Conservation (phyloP, 2,888 invertebrate species). For the Thereva unica region DNA sequence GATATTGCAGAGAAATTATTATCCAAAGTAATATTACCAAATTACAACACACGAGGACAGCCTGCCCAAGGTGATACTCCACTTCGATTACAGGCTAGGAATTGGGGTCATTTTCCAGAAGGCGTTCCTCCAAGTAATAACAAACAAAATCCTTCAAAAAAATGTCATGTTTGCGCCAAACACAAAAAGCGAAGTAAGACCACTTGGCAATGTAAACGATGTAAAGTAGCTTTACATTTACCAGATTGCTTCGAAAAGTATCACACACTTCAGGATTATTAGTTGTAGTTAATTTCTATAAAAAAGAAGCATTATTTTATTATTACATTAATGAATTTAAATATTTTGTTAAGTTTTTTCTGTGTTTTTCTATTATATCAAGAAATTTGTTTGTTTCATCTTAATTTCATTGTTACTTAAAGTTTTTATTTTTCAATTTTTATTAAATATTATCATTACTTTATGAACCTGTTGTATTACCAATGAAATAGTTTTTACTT, state of each 20-base stretch:
- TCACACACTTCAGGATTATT: constrained; percentile 20
- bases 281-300: constrained; percentile 9
- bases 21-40: constrained; percentile 3
- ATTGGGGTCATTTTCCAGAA: constrained; percentile 8
- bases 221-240: constrained; percentile 22
- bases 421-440: constrained; percentile 5
- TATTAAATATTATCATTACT: not conserved
- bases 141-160: constrained; percentile 7
- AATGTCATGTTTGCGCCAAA: constrained; percentile 2
- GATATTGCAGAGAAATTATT: constrained; percentile 13
- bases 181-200: constrained; percentile 1
- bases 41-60: constrained; percentile 1
- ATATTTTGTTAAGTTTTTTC: constrained; percentile 3
- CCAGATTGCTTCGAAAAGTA: constrained; percentile 19
- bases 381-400: constrained; percentile 6
- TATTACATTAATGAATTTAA: constrained; percentile 10
- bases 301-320: constrained; percentile 10
- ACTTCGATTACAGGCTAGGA: constrained; percentile 4
- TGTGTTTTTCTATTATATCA: constrained; percentile 11
- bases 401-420: constrained; percentile 17
- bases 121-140: constrained; percentile 5
- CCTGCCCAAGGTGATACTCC: too few relatives aligned
- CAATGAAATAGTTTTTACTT: too few relatives aligned
- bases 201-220: constrained; percentile 7
- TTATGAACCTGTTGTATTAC: too few relatives aligned